phyloP scores from a whole-genome alignment of 2,113 vertebrate genomes.

The Procapra przewalskii region DNA sequence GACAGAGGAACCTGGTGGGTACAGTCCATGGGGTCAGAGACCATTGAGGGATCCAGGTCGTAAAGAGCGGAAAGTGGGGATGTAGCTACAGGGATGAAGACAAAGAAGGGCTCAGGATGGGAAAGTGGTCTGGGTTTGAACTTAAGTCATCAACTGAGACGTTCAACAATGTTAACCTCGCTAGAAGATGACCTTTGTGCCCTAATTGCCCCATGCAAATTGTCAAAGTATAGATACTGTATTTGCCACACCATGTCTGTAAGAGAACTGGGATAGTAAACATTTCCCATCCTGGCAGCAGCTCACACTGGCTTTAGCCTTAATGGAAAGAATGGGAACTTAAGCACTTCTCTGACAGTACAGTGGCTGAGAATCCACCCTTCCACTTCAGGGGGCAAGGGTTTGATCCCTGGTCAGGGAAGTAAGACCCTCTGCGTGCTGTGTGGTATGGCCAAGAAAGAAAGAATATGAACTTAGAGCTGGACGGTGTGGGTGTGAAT shows the following conservation, averaged over 20 bases:
- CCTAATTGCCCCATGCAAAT: not conserved
- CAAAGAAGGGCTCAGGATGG: not conserved
- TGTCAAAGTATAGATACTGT: not conserved
- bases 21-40: not conserved
- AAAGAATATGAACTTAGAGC: not conserved
- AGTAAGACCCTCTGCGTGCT: not conserved
- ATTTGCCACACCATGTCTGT: not conserved
- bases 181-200: not conserved
- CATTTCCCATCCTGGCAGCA: not conserved
- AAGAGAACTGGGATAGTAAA: not conserved
- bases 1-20: not conserved
- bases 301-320: not conserved
- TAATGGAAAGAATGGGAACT: not conserved
- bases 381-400: not conserved
- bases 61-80: not conserved
- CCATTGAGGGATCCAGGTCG: fast-evolving
- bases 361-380: not conserved
- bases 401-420: not conserved
- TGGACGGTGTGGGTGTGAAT: not conserved
- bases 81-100: not conserved
- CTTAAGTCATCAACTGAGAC: not conserved
- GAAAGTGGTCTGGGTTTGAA: not conserved
- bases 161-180: not conserved
- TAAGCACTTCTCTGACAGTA: not conserved
- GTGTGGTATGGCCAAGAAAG: not conserved